Conservation (phyloP, 2,797 vertebrate genomes). For the Heliangelus exortis region DNA sequence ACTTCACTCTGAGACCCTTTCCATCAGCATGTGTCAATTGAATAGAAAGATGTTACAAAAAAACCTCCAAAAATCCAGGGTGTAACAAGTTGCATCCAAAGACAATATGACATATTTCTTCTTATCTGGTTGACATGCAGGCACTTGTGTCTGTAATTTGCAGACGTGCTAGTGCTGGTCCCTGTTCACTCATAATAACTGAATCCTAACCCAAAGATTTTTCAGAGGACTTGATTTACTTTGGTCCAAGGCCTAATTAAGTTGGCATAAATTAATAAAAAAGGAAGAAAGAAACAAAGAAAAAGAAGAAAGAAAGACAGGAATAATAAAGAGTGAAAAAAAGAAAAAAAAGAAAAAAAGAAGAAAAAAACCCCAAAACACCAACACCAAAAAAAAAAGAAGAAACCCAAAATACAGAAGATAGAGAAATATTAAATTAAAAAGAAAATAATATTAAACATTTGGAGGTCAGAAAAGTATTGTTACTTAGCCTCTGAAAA, state of each 20-base stretch:
- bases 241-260: background rate
- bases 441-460: background rate
- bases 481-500: background rate
- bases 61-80: background rate
- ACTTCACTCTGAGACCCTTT: background rate
- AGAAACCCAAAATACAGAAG: too few species aligned
- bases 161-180: background rate
- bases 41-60: background rate
- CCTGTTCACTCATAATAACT: background rate
- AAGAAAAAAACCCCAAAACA: background rate
- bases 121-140: background rate
- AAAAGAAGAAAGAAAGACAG: background rate
- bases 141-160: background rate
- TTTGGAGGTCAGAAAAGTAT: background rate
- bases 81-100: background rate
- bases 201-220: background rate
- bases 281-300: background rate
- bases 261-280: background rate
- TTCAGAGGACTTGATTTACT: background rate
- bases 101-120: background rate
- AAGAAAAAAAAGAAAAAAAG: background rate
- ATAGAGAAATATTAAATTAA: background rate
- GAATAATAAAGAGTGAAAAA: background rate
- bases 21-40: background rate
- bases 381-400: too few species aligned